Evolutionary conservation across 2,888 invertebrate species (phyloP), one percentile per base, ranked within the genome.

Genomic region (Cantharis flavilabris): DNA sequence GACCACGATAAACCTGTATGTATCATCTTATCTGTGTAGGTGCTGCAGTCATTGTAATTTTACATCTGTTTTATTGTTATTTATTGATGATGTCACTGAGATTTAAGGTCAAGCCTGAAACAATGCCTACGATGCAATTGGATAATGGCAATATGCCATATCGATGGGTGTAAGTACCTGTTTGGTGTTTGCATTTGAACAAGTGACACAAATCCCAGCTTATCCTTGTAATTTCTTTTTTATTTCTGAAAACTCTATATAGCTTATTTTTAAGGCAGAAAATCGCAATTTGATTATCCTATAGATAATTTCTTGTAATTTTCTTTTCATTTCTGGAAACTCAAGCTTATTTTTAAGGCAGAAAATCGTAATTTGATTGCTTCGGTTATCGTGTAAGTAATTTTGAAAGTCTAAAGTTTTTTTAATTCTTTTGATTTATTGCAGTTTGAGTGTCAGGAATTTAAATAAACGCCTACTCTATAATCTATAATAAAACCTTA

Each of bases 41-140:
- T 80, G 80, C 78, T 79, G 79, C 77, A 79, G 76, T 80, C 77
- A 80, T 77, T 79, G 80, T 79, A 80, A 80, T 79, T 80, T 77
- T 79, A 77, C 79, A 80, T 80, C 77, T 80, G 79, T 79, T 79
- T 79, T 79, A 79, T 80, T 77, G 77, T 80, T 76, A 79, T 79
- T 76, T 79, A 74, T 79, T 79, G 75, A 79, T 79, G 79, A 79
- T 79, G 79, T 79, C 77, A 79, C 76, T 67, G 71, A 79, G 77
- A 79, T 80, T 80, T 80, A 80, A 80, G 80, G 80, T 80, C 80
- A 77, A 70, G 62, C 67, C 73, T 79, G 72, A 79, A 78, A 80
- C 77, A 80, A 74, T 80, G 75, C 79, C 76, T 76, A 79, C 76
- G 76, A 70, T 76, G 76, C 76, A 71, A 70, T 78, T 76, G 78